These are phyloP conservation scores for Anoplolepis gracilipes DNA, from an alignment of 1,140 invertebrate species.

Conservation along the genomic window DNA sequence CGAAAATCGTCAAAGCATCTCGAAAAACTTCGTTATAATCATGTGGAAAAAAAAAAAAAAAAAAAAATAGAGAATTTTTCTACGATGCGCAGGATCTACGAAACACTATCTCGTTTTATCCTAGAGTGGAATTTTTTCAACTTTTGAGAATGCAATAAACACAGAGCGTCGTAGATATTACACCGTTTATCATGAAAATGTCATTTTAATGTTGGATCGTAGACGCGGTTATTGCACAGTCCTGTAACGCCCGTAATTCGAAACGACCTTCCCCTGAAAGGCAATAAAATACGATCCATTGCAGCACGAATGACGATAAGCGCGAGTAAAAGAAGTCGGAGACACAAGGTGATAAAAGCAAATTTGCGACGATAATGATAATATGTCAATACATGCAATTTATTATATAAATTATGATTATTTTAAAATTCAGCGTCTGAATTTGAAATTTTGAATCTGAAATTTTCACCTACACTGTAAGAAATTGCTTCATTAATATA, in stretches of 20 bases:
- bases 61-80: too few relatives aligned
- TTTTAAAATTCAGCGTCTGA: too few relatives aligned
- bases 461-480: too few relatives aligned
- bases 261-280: background rate
- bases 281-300: constrained; percentile 2
- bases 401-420: too few relatives aligned
- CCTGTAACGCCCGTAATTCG: background rate
- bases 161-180: background rate
- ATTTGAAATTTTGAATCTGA: too few relatives aligned
- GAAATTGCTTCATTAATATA: too few relatives aligned
- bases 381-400: too few relatives aligned
- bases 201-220: constrained; percentile 15
- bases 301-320: background rate
- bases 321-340: background rate
- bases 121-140: background rate
- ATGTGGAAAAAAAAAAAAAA: too few relatives aligned
- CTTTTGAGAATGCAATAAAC: background rate
- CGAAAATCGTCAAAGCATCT: constrained; percentile 16
- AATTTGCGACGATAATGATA: background rate
- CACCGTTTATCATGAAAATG: background rate
- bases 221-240: background rate
- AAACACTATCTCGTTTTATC: background rate
- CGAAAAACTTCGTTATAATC: background rate
- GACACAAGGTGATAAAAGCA: background rate
- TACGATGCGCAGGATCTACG: too few relatives aligned